Base-by-base conservation (phyloP, 2,113 vertebrate genomes). In the Bolborhynchus lineola region DNA sequence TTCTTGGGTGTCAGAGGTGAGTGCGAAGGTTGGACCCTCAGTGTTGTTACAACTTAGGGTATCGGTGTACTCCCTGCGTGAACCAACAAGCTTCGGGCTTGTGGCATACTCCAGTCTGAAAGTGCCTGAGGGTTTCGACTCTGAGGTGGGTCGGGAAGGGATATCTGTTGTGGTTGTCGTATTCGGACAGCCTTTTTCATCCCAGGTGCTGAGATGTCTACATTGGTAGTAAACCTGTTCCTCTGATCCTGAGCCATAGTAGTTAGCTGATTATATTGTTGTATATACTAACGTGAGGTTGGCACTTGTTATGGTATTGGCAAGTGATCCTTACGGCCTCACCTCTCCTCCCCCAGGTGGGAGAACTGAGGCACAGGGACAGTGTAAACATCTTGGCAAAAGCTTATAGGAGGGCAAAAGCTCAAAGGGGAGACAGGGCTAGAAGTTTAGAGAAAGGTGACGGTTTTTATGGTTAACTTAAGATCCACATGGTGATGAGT, bases 1-100 rank as follows among this genome's bases (percentile, higher is more conserved):
- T 57, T 62, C 17, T 91, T 0, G 0, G 26, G 57, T 6, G 3
- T 88, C 33, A 65, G 39, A 75, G 62, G 16, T 37, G 53, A 60
- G 24, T 0, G 0, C 49, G 63, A 76, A 79, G 50, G 12, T 78
- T 42, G 21, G 35, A 50, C 29, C 3, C 13, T 59, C 12, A 2
- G 24, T 15, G 25, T 81, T 1, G 1, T 39, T 87, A 9, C 42
- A 60, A 0, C 39, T 87, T 52, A 10, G 10, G 26, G 26, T 0
- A 0, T 72, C 33, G 13, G 26, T 0, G 0, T 26, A 2, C 5
- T 72, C 28, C 57, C 17, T 55, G 39, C 1, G 0, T 55, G 35
- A 77, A 31, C 29, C 3, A n/a, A 13, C 13, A 37, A 57, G 33
- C 35, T 86, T 84, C 6, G 13, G 24, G 50, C 16, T 49, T 79